These are phyloP conservation scores for Pyrochroa serraticornis DNA, from an alignment of 2,888 invertebrate species.

Conservation along the genomic window DNA sequence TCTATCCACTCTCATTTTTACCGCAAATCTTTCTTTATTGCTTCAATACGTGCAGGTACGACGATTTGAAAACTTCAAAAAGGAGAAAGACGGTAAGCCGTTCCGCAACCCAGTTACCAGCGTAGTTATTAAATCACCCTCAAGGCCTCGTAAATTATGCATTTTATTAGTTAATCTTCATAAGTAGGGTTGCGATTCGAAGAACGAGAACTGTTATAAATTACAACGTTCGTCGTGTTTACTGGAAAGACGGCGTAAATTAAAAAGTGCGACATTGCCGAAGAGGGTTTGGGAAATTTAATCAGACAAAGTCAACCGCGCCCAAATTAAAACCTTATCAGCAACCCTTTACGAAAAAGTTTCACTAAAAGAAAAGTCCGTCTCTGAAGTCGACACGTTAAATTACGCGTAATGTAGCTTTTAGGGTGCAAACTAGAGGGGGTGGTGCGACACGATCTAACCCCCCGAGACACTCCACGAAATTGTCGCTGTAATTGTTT, in stretches of 20 bases:
- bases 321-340: too few relatives aligned
- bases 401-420: too few relatives aligned
- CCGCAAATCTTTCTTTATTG: too few relatives aligned
- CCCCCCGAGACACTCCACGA: slow-evolving; percentile 31
- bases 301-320: slow-evolving; percentile 6
- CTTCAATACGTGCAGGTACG: too few relatives aligned
- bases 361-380: too few relatives aligned
- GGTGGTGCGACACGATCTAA: slow-evolving; percentile 11
- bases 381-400: too few relatives aligned
- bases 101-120: too few relatives aligned
- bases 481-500: slow-evolving; percentile 44
- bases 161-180: slow-evolving; percentile 50
- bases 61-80: too few relatives aligned
- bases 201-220: slow-evolving; percentile 45
- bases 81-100: too few relatives aligned
- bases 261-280: slow-evolving; percentile 26
- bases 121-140: slow-evolving; percentile 19
- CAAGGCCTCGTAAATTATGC: slow-evolving; percentile 41
- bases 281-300: slow-evolving; percentile 20
- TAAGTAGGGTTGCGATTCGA: slow-evolving; percentile 48
- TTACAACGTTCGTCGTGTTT: slow-evolving; percentile 31
- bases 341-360: too few relatives aligned
- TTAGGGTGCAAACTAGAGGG: slow-evolving; percentile 19
- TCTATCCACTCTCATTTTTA: too few relatives aligned
- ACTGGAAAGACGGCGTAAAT: slow-evolving; percentile 25